Evolutionary conservation across 1,140 invertebrate species (phyloP).

Genomic region (Oppia nitens): DNA sequence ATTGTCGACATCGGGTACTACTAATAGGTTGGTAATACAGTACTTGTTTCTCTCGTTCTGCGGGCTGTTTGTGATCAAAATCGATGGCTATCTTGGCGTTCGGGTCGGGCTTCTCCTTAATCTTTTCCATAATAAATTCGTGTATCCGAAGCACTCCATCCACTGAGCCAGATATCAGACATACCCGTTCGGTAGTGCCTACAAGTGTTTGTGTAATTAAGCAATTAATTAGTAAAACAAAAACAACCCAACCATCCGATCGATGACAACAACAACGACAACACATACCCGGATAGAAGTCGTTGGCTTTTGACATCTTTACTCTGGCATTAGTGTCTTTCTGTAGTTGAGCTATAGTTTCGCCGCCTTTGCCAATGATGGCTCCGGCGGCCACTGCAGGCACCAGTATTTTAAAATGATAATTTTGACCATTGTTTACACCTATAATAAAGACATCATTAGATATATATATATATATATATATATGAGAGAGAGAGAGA

Average conservation of each 20-base stretch:
- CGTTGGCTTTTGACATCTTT: conserved; percentile 96
- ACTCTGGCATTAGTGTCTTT: conserved; percentile 85
- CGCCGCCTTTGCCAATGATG: conserved; percentile 93
- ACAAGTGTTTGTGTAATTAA: conserved; percentile 4
- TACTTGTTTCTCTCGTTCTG: conserved; percentile 41
- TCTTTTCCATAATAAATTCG: conserved; percentile 94
- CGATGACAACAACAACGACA: conserved; percentile 8
- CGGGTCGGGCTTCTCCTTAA: conserved; percentile 88
- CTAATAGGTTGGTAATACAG: neutral
- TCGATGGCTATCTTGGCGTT: conserved; percentile 50
- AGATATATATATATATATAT: neutral
- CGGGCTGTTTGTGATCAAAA: conserved; percentile 33
- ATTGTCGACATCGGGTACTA: no score
- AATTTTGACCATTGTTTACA: conserved; percentile 12
- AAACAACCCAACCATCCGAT: neutral
- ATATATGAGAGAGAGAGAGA: neutral
- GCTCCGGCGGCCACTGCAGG: conserved; percentile 87
- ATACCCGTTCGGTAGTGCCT: conserved; percentile 93
- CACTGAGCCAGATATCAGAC: conserved; percentile 82
- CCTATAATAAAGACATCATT: neutral
- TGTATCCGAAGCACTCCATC: conserved; percentile 83
- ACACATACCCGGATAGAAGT: conserved; percentile 82
- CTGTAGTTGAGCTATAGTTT: conserved; percentile 89
- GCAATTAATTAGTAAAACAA: conserved; percentile 5
- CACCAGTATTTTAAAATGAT: conserved; percentile 79